phyloP scores from a whole-genome alignment of 2,113 vertebrate genomes.

The Calcarius ornatus region DNA sequence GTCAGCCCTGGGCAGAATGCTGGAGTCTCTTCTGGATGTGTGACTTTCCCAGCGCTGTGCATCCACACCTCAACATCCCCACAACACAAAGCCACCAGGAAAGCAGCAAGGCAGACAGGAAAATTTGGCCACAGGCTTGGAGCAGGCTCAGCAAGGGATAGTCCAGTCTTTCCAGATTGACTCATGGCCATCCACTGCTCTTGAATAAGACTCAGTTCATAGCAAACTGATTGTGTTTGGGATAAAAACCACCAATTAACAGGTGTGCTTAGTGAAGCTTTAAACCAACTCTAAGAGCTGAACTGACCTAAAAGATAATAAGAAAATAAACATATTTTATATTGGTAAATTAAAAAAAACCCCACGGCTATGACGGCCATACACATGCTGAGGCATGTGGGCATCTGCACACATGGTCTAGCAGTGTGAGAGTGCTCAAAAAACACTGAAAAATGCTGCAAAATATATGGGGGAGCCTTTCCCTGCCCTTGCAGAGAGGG shows the following conservation, averaged over 20 bases:
- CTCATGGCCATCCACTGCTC: neutral
- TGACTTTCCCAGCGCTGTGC: neutral
- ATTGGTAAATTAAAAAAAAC: neutral
- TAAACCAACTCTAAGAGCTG: neutral
- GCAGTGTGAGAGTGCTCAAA: fast-evolving
- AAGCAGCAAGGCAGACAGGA: neutral
- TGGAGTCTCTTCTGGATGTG: neutral
- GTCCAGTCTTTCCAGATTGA: neutral
- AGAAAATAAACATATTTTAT: neutral
- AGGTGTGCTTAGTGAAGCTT: neutral
- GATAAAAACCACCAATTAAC: neutral
- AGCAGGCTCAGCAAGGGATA: neutral
- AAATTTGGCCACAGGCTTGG: fast-evolving
- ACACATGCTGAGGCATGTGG: neutral
- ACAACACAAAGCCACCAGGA: neutral
- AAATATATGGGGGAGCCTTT: neutral
- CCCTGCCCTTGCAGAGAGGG: neutral
- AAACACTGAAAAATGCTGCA: fast-evolving
- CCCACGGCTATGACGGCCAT: fast-evolving
- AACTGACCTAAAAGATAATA: neutral
- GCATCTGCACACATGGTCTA: neutral
- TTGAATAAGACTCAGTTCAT: neutral
- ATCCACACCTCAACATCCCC: neutral
- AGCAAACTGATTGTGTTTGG: neutral
- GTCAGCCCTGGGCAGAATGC: neutral